Conservation (phyloP, 1,140 invertebrate genomes). For the Drosophila nasuta region DNA sequence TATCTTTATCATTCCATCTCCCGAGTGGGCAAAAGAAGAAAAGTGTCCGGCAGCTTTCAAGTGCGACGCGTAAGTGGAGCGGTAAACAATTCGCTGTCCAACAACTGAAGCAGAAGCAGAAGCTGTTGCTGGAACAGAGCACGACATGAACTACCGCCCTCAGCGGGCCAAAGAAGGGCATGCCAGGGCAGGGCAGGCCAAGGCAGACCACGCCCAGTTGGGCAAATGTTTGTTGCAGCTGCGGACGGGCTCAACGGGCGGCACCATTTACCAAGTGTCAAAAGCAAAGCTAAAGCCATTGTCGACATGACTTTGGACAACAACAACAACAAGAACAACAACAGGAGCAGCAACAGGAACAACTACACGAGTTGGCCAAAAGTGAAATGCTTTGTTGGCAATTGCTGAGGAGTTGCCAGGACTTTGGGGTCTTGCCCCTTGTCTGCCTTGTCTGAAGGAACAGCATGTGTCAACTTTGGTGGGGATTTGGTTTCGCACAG, state of each 20-base stretch:
- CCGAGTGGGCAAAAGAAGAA: constrained; percentile 30
- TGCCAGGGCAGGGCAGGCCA: not conserved
- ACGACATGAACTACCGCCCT: constrained; percentile 13
- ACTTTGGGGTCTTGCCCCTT: constrained; percentile 47
- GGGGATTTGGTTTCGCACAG: constrained; percentile 53
- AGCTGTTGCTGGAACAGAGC: constrained; percentile 10
- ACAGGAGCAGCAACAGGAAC: constrained; percentile 9
- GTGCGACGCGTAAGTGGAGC: constrained; percentile 73
- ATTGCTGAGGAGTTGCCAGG: constrained; percentile 76
- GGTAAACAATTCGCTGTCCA: constrained; percentile 72
- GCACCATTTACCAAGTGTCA: constrained; percentile 84
- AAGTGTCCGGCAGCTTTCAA: constrained; percentile 60
- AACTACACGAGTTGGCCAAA: constrained; percentile 52
- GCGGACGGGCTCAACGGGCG: constrained; percentile 69
- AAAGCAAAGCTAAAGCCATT: constrained; percentile 84
- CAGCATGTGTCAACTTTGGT: constrained; percentile 78
- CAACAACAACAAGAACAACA: constrained; percentile 55
- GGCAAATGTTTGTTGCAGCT: constrained; percentile 65
- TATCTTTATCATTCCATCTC: not conserved
- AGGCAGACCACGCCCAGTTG: constrained; percentile 35
- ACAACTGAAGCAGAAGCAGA: constrained; percentile 23
- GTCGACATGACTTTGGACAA: constrained; percentile 82
- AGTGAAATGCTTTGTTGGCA: constrained; percentile 80
- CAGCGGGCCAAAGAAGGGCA: not conserved
- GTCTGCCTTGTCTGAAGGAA: constrained; percentile 36